Percentiles rank a stretch among this genome's conserved stretches.
phyloP scores from a whole-genome alignment of 2,888 invertebrate genomes.

The Macrosoma leucophasiata region DNA sequence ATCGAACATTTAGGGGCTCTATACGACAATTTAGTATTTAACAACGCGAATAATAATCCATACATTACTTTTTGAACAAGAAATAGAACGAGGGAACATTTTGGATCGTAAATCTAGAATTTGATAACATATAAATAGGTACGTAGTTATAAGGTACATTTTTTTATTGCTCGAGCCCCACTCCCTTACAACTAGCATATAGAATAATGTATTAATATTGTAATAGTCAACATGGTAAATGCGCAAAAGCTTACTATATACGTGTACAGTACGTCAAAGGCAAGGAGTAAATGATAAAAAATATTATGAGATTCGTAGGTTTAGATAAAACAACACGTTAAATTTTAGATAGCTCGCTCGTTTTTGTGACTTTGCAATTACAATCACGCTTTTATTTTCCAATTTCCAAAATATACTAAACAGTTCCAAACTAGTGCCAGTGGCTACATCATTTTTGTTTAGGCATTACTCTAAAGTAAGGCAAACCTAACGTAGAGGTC shows the following conservation, averaged over 20 bases:
- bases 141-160: constrained; percentile 28
- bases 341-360: constrained; percentile 16
- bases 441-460: constrained; percentile 33
- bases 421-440: no score
- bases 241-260: constrained; percentile 62
- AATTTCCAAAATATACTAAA: no score
- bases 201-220: constrained; percentile 47
- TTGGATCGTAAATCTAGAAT: constrained; percentile 9
- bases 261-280: constrained; percentile 47
- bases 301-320: constrained; percentile 48
- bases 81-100: constrained; percentile 32
- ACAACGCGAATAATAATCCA: constrained; percentile 30
- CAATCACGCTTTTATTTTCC: no score
- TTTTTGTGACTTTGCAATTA: no score
- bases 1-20: constrained; percentile 55
- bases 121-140: constrained; percentile 25
- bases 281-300: constrained; percentile 66
- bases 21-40: constrained; percentile 34
- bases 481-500: constrained; percentile 54
- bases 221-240: constrained; percentile 73
- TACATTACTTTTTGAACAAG: constrained; percentile 31
- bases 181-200: constrained; percentile 38
- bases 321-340: constrained; percentile 27
- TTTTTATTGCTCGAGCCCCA: constrained; percentile 34
- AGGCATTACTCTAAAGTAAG: constrained; percentile 56